Conservation (phyloP, 2,888 invertebrate species). For the Malacosoma neustria region DNA sequence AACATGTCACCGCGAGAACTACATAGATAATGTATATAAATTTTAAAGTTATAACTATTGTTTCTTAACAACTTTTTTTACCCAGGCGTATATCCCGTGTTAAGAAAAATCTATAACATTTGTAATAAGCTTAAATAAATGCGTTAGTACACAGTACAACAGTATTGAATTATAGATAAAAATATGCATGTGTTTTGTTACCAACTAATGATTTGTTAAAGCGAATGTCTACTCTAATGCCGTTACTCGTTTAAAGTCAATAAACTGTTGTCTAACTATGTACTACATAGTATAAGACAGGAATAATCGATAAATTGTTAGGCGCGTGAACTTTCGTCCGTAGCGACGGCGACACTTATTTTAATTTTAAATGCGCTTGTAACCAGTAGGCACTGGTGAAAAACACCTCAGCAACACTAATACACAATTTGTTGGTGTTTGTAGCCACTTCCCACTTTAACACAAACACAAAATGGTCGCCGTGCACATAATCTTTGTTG, state of each 20-base stretch:
- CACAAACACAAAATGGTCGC: background rate
- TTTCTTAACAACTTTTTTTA: too few species aligned
- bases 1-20: too few species aligned
- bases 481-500: background rate
- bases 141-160: too few species aligned
- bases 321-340: conserved; percentile 56
- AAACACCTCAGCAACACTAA: conserved; percentile 11
- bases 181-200: too few species aligned
- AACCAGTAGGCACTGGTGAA: conserved; percentile 26
- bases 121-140: too few species aligned
- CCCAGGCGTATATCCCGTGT: too few species aligned
- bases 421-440: background rate
- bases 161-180: too few species aligned
- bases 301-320: conserved; percentile 51
- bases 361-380: conserved; percentile 64
- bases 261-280: conserved; percentile 1
- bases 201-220: too few species aligned
- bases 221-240: background rate
- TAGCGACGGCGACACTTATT: conserved; percentile 50
- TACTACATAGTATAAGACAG: conserved; percentile 30
- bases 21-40: too few species aligned
- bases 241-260: conserved; percentile 1
- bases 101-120: too few species aligned
- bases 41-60: too few species aligned
- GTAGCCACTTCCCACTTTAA: background rate